phyloP scores from a whole-genome alignment of 2,113 vertebrate species.

The Burhinus bistriatus region DNA sequence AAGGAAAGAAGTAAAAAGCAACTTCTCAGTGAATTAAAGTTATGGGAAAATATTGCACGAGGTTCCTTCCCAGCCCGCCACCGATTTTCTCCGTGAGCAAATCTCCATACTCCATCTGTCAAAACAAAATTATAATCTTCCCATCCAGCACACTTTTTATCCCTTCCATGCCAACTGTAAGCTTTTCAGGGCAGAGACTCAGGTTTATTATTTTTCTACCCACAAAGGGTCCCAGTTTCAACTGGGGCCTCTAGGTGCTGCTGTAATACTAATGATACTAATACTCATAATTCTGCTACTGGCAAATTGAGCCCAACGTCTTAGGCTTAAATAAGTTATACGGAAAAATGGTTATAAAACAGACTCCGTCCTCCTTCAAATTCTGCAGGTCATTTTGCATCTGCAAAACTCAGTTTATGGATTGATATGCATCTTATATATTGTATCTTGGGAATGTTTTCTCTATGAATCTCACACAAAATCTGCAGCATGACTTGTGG shows the following conservation, averaged over 20 bases:
- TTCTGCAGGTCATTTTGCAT: slow-evolving; percentile 45
- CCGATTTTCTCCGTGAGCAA: background rate
- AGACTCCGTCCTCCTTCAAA: background rate
- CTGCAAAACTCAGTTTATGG: background rate
- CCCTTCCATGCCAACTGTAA: background rate
- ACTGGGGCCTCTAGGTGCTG: slow-evolving; percentile 13
- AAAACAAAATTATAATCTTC: slow-evolving; percentile 1
- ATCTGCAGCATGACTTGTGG: slow-evolving; percentile 4
- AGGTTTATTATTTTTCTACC: background rate
- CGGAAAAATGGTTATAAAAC: background rate
- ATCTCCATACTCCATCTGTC: background rate
- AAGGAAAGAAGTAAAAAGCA: background rate
- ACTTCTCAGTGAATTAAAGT: background rate
- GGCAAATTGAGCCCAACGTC: background rate
- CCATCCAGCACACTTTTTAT: background rate
- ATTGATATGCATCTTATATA: slow-evolving; percentile 11
- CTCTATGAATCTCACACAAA: slow-evolving; percentile 31
- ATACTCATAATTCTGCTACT: slow-evolving; percentile 4
- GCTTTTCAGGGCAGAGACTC: background rate
- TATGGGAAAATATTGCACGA: background rate
- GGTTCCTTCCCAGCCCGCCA: background rate
- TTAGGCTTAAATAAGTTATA: slow-evolving; percentile 35
- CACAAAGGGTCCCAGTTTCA: background rate
- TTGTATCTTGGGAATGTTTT: slow-evolving; percentile 35
- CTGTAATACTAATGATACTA: background rate